Conservation (phyloP, 2,888 invertebrate species). For the Trachelus stipa region DNA sequence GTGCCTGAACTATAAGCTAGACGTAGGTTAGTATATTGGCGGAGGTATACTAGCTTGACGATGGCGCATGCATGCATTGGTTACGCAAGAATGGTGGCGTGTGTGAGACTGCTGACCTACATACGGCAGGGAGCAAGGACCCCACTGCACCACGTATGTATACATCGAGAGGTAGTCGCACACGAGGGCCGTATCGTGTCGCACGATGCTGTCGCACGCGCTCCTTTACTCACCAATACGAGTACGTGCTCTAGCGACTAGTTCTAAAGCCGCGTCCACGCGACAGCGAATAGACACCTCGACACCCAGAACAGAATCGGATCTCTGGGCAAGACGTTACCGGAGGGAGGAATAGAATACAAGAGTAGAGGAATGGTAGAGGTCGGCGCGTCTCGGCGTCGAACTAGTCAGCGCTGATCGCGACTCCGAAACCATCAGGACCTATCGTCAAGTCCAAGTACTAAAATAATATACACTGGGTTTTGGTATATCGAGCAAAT, state of each 20-base stretch:
- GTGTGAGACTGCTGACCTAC: slow-evolving; percentile 67
- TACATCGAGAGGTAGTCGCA: slow-evolving; percentile 1
- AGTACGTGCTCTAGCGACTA: background rate
- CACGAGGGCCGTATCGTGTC: background rate
- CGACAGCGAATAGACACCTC: background rate
- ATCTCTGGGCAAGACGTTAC: background rate
- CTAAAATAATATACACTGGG: background rate
- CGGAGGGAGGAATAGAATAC: background rate
- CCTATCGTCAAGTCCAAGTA: background rate
- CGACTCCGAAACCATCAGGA: background rate
- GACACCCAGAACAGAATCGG: background rate
- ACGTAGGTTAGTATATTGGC: slow-evolving; percentile 14
- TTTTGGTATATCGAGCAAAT: background rate
- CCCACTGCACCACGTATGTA: slow-evolving; percentile 53
- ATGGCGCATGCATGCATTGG: slow-evolving; percentile 61
- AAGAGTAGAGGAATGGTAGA: background rate
- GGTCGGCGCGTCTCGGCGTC: background rate
- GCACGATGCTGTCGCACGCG: slow-evolving; percentile 27
- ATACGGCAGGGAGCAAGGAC: slow-evolving; percentile 66
- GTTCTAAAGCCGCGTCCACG: background rate
- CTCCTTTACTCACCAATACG: slow-evolving; percentile 20
- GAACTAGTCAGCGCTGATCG: background rate
- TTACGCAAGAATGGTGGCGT: slow-evolving; percentile 65
- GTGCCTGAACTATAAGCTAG: slow-evolving; percentile 5
- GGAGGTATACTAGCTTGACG: slow-evolving; percentile 18